phyloP scores from a whole-genome alignment of 2,113 vertebrate genomes.

The Nothoprocta perdicaria region DNA sequence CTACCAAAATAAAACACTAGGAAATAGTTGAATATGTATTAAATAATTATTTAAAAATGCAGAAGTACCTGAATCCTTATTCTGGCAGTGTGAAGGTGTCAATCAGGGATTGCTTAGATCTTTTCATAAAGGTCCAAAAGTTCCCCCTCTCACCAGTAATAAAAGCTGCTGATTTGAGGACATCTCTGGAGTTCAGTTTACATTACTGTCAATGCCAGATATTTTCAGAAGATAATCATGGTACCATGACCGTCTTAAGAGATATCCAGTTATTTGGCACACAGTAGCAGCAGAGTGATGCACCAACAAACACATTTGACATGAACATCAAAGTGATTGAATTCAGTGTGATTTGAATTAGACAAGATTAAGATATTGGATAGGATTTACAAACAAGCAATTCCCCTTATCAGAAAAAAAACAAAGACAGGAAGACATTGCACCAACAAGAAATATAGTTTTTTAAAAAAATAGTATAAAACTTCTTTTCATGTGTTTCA shows the following conservation, averaged over 20 bases:
- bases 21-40: background rate
- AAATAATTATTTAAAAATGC: fast-evolving
- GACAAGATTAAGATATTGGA: background rate
- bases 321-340: background rate
- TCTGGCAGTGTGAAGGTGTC: background rate
- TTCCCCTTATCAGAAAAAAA: background rate
- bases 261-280: background rate
- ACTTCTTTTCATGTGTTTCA: background rate
- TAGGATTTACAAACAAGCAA: background rate
- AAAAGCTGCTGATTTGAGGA: background rate
- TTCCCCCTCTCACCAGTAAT: background rate
- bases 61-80: background rate
- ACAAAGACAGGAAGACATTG: background rate
- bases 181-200: background rate
- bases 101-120: background rate
- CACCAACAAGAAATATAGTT: background rate
- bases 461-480: background rate
- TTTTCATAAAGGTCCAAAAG: background rate
- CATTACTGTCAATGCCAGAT: fast-evolving
- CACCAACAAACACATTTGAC: background rate
- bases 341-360: background rate
- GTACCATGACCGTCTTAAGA: background rate
- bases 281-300: background rate
- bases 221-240: background rate
- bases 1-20: background rate